phyloP scores from a whole-genome alignment of 2,797 vertebrate genomes.

The Mormyrops boulengeri region DNA sequence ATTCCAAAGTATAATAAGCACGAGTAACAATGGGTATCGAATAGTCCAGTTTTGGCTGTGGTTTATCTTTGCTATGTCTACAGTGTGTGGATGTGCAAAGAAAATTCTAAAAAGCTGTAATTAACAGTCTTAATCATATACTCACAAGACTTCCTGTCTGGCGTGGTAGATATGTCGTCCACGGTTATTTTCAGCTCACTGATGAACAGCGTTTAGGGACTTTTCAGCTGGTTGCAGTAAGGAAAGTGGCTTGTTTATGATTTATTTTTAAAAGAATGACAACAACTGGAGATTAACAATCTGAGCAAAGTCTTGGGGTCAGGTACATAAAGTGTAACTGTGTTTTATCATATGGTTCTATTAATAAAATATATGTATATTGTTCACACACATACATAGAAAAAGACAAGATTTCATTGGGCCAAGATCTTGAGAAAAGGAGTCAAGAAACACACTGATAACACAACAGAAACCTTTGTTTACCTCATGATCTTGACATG shows the following conservation, averaged over 20 bases:
- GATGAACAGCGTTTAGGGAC: neutral
- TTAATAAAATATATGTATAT: neutral
- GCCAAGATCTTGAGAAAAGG: neutral
- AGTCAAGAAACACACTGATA: slow-evolving; percentile 5
- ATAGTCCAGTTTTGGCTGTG: neutral
- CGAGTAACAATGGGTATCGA: neutral
- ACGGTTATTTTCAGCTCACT: neutral
- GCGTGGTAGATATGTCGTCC: neutral
- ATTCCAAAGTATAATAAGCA: neutral
- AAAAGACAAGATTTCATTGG: neutral
- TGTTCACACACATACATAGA: neutral
- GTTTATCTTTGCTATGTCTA: slow-evolving; percentile 1
- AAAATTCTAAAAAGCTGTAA: neutral
- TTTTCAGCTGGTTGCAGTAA: neutral
- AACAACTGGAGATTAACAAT: neutral
- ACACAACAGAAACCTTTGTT: slow-evolving; percentile 16
- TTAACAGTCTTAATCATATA: slow-evolving; percentile 7
- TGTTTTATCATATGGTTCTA: neutral
- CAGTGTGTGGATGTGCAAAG: too few species aligned
- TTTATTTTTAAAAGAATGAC: slow-evolving; percentile 14
- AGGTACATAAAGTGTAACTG: neutral
- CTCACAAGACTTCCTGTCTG: neutral
- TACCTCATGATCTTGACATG: slow-evolving; percentile 29
- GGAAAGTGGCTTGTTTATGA: neutral
- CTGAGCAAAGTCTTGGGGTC: neutral